phyloP scores from a whole-genome alignment of 2,113 vertebrate species.

The Hypomesus transpacificus region DNA sequence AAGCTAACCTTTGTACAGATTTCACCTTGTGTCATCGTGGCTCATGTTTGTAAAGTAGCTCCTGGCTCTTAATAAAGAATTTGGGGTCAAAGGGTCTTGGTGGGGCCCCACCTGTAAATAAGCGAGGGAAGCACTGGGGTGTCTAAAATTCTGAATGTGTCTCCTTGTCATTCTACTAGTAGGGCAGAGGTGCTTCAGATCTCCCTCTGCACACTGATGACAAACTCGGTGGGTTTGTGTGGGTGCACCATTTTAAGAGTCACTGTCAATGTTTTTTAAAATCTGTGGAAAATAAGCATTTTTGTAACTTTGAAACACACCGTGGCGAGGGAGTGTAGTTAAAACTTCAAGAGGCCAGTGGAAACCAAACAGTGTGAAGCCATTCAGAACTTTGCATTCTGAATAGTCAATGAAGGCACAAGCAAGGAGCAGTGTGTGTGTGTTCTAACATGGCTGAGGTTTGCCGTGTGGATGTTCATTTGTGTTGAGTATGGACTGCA shows the following conservation, averaged over 20 bases:
- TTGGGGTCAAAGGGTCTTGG: slow-evolving; percentile 52
- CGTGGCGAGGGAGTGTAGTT: too few relatives aligned
- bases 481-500: background rate
- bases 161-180: slow-evolving; percentile 41
- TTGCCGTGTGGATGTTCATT: background rate
- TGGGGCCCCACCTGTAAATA: slow-evolving; percentile 52
- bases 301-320: slow-evolving; percentile 14
- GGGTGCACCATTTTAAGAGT: background rate
- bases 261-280: background rate
- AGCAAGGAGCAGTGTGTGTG: slow-evolving; percentile 20
- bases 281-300: background rate
- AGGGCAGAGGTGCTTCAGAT: slow-evolving; percentile 13
- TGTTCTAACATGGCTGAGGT: background rate
- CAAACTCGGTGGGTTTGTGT: slow-evolving; percentile 16
- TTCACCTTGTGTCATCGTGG: background rate
- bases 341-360: slow-evolving; percentile 7
- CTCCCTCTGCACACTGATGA: slow-evolving; percentile 14
- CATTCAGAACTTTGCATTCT: slow-evolving; percentile 50
- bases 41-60: slow-evolving; percentile 18
- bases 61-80: slow-evolving; percentile 28
- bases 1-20: slow-evolving; percentile 2
- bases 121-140: slow-evolving; percentile 24
- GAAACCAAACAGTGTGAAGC: slow-evolving; percentile 35
- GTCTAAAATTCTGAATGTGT: slow-evolving; percentile 46
- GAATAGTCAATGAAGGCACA: slow-evolving; percentile 31